These are phyloP conservation scores for Coecobrya sp. DNA, from an alignment of 2,888 invertebrate species.

Conservation along the genomic window DNA sequence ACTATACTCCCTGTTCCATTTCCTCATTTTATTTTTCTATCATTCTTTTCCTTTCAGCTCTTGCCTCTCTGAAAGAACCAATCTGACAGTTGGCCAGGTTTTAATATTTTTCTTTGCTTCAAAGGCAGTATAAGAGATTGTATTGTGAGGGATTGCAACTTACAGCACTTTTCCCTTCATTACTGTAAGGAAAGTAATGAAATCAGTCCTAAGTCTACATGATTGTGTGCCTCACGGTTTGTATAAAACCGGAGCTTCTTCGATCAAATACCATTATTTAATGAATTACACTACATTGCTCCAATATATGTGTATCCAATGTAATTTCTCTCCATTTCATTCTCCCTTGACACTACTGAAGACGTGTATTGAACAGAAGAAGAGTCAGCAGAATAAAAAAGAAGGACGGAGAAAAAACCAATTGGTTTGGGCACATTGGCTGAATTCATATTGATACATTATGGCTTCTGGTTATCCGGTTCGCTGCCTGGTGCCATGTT, in stretches of 20 bases:
- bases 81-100: constrained; percentile 64
- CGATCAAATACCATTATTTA: constrained; percentile 63
- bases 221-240: background rate
- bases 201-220: constrained; percentile 44
- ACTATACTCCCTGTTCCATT: constrained; percentile 53
- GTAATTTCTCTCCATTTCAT: constrained; percentile 44
- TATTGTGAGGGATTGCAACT: background rate
- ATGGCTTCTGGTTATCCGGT: background rate
- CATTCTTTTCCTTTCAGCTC: constrained; percentile 45
- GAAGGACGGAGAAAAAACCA: background rate
- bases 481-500: constrained; percentile 25
- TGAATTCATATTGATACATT: constrained; percentile 52
- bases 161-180: background rate
- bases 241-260: constrained; percentile 24
- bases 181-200: constrained; percentile 41
- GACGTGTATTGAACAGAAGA: background rate
- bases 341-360: constrained; percentile 23
- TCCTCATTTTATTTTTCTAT: constrained; percentile 62
- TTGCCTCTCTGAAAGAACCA: background rate
- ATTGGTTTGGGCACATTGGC: constrained; percentile 36
- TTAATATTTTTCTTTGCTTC: constrained; percentile 51
- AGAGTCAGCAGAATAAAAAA: background rate
- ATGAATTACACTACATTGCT: constrained; percentile 64
- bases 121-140: too few species aligned
- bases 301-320: constrained; percentile 4